These are phyloP conservation scores for Apoderus coryli DNA, from an alignment of 2,888 invertebrate species.

Conservation along the genomic window DNA sequence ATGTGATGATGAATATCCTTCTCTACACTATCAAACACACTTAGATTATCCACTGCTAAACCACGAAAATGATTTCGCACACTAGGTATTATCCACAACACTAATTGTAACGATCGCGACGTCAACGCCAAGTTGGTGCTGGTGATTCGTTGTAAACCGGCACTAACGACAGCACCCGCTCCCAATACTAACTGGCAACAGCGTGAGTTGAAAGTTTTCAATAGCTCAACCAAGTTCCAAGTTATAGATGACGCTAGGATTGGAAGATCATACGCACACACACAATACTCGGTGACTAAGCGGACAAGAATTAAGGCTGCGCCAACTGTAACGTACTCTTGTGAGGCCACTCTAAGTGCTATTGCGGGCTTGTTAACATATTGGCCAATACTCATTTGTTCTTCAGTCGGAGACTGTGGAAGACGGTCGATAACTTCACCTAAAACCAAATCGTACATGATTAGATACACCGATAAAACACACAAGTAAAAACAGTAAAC, in stretches of 20 bases:
- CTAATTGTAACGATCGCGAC: conserved; percentile 66
- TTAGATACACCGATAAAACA: neutral
- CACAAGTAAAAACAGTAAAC: conserved; percentile 4
- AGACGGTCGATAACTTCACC: conserved; percentile 30
- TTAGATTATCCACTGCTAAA: conserved; percentile 37
- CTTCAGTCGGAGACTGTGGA: conserved; percentile 27
- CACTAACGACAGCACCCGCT: conserved; percentile 89
- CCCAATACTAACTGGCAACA: conserved; percentile 91
- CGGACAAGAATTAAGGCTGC: conserved; percentile 78
- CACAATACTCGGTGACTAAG: conserved; percentile 87
- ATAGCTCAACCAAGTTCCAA: conserved; percentile 73
- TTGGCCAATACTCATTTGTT: conserved; percentile 30
- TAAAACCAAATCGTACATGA: no score
- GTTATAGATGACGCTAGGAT: conserved; percentile 67
- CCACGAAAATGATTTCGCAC: conserved; percentile 54
- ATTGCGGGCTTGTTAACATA: conserved; percentile 38
- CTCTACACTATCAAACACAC: conserved; percentile 56
- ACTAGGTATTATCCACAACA: conserved; percentile 65
- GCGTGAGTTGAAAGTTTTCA: conserved; percentile 75
- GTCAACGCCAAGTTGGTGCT: conserved; percentile 85
- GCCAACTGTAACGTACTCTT: conserved; percentile 62
- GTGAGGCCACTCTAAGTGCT: conserved; percentile 28
- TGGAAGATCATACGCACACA: conserved; percentile 61
- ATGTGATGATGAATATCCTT: conserved; percentile 78
- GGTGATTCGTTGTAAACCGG: conserved; percentile 87